Conservation (phyloP, 2,888 invertebrate species). For the Cheilosia grossa region DNA sequence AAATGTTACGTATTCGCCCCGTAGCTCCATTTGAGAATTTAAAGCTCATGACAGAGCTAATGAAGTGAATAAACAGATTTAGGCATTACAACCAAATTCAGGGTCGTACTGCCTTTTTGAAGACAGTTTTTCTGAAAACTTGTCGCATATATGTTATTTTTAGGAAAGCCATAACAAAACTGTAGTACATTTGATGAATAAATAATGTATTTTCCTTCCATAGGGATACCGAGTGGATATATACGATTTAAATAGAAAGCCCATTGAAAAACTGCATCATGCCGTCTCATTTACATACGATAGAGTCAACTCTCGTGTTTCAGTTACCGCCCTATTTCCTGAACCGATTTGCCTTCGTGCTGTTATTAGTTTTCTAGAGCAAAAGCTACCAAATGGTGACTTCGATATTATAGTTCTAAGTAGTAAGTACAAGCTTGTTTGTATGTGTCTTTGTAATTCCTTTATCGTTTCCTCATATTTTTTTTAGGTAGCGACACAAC, state of each 20-base stretch:
- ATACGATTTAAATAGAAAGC: slow-evolving; percentile 85
- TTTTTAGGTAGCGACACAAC: slow-evolving; percentile 89
- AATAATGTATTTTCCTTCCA: slow-evolving; percentile 66
- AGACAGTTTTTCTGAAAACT: no score
- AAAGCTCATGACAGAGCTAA: no score
- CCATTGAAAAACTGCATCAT: slow-evolving; percentile 85
- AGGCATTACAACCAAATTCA: no score
- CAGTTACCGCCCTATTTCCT: slow-evolving; percentile 90
- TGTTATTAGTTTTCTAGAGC: slow-evolving; percentile 89
- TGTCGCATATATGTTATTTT: no score
- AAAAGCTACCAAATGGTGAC: slow-evolving; percentile 92
- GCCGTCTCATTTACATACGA: slow-evolving; percentile 89
- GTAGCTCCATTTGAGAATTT: no score
- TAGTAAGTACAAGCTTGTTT: slow-evolving; percentile 85
- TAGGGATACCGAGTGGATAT: slow-evolving; percentile 87
- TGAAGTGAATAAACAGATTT: no score
- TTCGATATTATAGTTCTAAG: slow-evolving; percentile 96
- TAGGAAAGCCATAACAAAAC: no score
- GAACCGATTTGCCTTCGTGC: slow-evolving; percentile 93
- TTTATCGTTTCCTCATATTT: neutral
- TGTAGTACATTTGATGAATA: neutral
- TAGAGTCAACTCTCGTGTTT: slow-evolving; percentile 90
- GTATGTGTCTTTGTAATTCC: neutral
- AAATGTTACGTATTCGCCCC: slow-evolving; percentile 5
- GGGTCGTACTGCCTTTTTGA: no score